Percentiles rank a stretch among this genome's conserved stretches.
Evolutionary conservation across 2,113 vertebrate genomes (phyloP).

Genomic region (Pteronura brasiliensis): DNA sequence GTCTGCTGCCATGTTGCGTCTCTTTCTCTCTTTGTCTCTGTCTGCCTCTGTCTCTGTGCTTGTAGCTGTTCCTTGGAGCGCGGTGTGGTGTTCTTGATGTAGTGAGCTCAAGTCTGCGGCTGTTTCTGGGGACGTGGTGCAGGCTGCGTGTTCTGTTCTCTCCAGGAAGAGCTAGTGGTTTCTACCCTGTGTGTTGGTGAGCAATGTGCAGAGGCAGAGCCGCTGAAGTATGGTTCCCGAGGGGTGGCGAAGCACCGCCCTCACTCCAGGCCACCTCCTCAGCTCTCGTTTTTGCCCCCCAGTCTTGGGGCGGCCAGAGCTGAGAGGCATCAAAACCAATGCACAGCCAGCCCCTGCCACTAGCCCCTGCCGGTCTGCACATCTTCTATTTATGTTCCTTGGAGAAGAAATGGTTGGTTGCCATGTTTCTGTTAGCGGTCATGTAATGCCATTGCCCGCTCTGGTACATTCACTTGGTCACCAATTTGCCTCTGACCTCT

Average conservation of each 20-base stretch:
- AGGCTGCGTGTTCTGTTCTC: slow-evolving; percentile 82
- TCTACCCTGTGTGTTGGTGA: slow-evolving; percentile 85
- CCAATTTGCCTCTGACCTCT: slow-evolving; percentile 71
- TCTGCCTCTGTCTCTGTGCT: slow-evolving; percentile 83
- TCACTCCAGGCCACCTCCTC: slow-evolving; percentile 75
- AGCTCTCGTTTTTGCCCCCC: slow-evolving; percentile 69
- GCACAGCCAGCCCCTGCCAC: slow-evolving; percentile 79
- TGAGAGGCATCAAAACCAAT: slow-evolving; percentile 76
- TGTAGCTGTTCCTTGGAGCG: slow-evolving; percentile 82
- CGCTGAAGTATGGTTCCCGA: slow-evolving; percentile 76
- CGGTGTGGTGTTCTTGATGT: slow-evolving; percentile 85
- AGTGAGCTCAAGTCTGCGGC: slow-evolving; percentile 82
- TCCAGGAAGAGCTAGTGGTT: slow-evolving; percentile 81
- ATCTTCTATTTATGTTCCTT: slow-evolving; percentile 84
- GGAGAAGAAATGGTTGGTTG: slow-evolving; percentile 85
- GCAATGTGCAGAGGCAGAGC: slow-evolving; percentile 83
- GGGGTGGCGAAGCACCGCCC: slow-evolving; percentile 76
- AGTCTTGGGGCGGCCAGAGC: slow-evolving; percentile 71
- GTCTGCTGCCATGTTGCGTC: slow-evolving; percentile 82
- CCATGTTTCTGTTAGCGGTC: slow-evolving; percentile 84
- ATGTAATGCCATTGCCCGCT: slow-evolving; percentile 87
- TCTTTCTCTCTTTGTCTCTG: slow-evolving; percentile 80
- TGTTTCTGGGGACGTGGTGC: slow-evolving; percentile 80
- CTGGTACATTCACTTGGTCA: slow-evolving; percentile 70
- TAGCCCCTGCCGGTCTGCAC: slow-evolving; percentile 80